Conservation (phyloP, 2,888 invertebrate genomes). For the Sinohyriopsis cumingii region DNA sequence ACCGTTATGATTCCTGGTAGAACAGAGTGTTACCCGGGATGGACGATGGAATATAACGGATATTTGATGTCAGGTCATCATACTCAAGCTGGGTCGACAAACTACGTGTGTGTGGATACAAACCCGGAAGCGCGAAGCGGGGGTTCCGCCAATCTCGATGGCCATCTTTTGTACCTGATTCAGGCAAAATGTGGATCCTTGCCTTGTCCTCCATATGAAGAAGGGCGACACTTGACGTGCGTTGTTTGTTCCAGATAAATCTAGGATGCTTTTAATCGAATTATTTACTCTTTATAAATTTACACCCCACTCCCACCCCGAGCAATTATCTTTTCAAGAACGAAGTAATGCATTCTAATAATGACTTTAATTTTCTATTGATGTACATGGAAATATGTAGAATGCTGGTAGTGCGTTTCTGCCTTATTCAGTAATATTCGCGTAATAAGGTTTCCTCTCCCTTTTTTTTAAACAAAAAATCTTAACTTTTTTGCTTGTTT, state of each 20-base stretch:
- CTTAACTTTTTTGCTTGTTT: too few relatives aligned
- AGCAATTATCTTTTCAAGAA: too few relatives aligned
- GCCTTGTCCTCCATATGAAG: slow-evolving; percentile 8
- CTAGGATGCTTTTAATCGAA: too few relatives aligned
- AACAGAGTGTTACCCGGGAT: slow-evolving; percentile 11
- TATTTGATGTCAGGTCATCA: slow-evolving; percentile 12
- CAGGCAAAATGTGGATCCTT: slow-evolving; percentile 12
- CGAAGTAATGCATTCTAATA: too few relatives aligned
- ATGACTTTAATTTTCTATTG: too few relatives aligned
- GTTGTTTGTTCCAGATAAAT: slow-evolving; percentile 12
- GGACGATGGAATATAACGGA: slow-evolving; percentile 16
- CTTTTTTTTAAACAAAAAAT: too few relatives aligned
- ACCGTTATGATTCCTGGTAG: slow-evolving; percentile 10
- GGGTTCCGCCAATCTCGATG: not conserved
- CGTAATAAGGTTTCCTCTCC: too few relatives aligned
- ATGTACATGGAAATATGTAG: too few relatives aligned
- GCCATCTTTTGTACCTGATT: slow-evolving; percentile 10
- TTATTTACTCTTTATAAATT: too few relatives aligned
- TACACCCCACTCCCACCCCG: too few relatives aligned
- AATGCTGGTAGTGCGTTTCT: too few relatives aligned
- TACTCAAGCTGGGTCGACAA: not conserved
- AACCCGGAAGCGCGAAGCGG: not conserved
- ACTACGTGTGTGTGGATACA: slow-evolving; percentile 13
- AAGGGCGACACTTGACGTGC: slow-evolving; percentile 9
- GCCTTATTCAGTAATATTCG: too few relatives aligned